Base-by-base conservation (phyloP, 2,888 invertebrate species). In the Aquatica leii region DNA sequence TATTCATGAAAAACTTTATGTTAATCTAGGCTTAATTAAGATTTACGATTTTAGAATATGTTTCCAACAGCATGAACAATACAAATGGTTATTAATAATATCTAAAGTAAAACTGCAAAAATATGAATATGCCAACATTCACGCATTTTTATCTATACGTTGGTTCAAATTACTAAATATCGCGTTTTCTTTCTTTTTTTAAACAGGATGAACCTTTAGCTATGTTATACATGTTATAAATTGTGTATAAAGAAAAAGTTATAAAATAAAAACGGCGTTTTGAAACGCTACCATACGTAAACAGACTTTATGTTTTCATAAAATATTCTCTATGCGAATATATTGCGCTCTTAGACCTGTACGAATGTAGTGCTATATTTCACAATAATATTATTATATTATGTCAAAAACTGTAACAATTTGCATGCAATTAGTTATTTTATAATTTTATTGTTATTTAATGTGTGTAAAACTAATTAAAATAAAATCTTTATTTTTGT, bases 271-370 rank as follows among this genome's bases (percentile, higher is more conserved):
- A 62, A 65, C 70, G 54, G 51, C 58, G 66, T 69, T 56, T 68
- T 64, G 49, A 63, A 70, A 62, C 65, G 67, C 59, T 64, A 59
- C 61, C 69, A 65, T 70, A 72, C 68, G 73, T 74, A 74, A 74
- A 74, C 73, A 73, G 69, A 71, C 69, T 75, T 75, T 75, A 75
- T 74, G 73, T 72, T 71, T 69, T 67, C 73, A 74, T 75, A 75
- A 75, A 75, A 73, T 71, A 71, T 68, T 71, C 65, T 70, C 71
- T 64, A 64, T 69, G 69, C 65, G 71, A 69, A 69, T 71, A 72
- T 71, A 71, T 72, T 59, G 71, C 64, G 59, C 67, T 69, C 70
- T 70, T 66, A 72, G 56, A 56, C 51, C 48, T 52, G 49, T 57
- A 62, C 60, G 58, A 65, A 65, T 65, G 59, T 65, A 24, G 24